A percentile compares a stretch with the other conserved stretches of the same genome.
phyloP scores from a whole-genome alignment of 2,888 invertebrate species.

The Abscondita cerata region DNA sequence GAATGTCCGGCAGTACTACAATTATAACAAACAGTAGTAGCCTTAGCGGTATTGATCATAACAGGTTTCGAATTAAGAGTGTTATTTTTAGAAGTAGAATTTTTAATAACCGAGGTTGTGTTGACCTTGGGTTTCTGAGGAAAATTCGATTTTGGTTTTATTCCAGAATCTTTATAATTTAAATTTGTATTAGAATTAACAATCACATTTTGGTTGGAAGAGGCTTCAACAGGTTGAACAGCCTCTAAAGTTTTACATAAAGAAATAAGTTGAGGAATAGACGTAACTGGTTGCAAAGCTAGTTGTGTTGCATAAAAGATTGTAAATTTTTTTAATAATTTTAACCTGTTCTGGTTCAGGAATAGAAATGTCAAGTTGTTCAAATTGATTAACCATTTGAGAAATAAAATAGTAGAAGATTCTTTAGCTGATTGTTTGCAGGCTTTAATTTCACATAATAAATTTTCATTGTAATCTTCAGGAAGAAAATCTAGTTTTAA shows the following conservation, averaged over 20 bases:
- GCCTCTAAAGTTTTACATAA: neutral
- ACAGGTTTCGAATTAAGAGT: too few relatives aligned
- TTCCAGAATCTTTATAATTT: too few relatives aligned
- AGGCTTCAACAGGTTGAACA: neutral
- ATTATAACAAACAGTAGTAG: too few relatives aligned
- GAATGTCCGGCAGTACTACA: too few relatives aligned
- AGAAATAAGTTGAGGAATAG: neutral
- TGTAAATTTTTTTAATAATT: neutral
- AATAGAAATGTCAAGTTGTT: neutral
- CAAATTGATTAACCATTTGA: neutral
- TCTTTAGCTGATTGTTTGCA: neutral
- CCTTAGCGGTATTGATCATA: too few relatives aligned
- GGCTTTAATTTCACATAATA: neutral
- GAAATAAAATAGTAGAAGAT: neutral
- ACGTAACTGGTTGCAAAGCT: neutral
- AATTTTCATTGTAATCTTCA: neutral
- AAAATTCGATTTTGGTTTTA: too few relatives aligned
- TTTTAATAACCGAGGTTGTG: too few relatives aligned
- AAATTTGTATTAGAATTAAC: too few relatives aligned
- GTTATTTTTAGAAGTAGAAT: too few relatives aligned
- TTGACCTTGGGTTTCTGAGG: too few relatives aligned
- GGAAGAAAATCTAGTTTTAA: constrained; percentile 5
- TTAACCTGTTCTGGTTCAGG: neutral
- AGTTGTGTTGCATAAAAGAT: neutral
- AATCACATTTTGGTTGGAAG: too few relatives aligned